A percentile compares a stretch with the other conserved stretches of the same genome.
Conservation (phyloP, 2,113 vertebrate genomes). For the Muscicapa adusta region DNA sequence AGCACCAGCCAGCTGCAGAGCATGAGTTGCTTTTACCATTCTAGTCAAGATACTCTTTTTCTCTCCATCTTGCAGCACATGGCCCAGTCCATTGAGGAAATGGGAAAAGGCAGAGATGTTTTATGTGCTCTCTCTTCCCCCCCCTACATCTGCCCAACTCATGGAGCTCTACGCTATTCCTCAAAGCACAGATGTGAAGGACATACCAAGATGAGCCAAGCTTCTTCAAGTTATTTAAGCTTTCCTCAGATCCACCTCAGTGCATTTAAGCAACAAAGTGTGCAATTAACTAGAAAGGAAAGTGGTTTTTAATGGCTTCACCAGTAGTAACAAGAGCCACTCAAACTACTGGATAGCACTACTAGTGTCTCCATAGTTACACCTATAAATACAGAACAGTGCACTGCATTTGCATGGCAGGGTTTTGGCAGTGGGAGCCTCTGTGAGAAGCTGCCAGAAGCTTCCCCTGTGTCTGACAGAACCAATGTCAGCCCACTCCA, state of each 20-base stretch:
- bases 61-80: background rate
- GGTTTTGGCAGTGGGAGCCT: background rate
- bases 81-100: background rate
- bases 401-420: background rate
- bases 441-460: background rate
- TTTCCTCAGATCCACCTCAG: background rate
- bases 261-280: background rate
- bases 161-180: fast-evolving
- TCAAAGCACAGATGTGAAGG: background rate
- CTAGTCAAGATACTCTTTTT: background rate
- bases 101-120: background rate
- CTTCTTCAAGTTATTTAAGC: background rate
- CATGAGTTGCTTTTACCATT: background rate
- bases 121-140: background rate
- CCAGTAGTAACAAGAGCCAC: background rate
- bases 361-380: background rate
- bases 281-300: background rate
- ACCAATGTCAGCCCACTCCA: background rate
- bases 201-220: background rate
- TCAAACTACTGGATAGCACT: background rate
- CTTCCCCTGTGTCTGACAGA: background rate
- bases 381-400: background rate
- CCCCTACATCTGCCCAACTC: background rate
- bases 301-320: background rate
- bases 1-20: background rate